Evolutionary conservation across 2,888 invertebrate species (phyloP).

Genomic region (Tineola bisselliella): DNA sequence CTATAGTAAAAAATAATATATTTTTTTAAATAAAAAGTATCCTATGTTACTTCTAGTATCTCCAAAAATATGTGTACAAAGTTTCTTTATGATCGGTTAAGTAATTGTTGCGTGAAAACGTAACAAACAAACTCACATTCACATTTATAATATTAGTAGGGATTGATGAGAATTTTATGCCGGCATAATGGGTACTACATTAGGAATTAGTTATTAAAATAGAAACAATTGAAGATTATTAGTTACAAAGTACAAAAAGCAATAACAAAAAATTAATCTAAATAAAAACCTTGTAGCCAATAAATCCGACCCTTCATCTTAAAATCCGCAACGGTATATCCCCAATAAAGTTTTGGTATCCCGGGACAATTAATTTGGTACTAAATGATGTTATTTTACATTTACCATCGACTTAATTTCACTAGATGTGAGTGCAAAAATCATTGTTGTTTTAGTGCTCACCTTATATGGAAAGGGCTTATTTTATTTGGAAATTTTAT

Average conservation of each 20-base stretch:
- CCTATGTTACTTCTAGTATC: too few species aligned
- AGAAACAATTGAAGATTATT: neutral
- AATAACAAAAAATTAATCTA: neutral
- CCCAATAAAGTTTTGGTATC: constrained; percentile 7
- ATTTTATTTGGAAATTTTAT: neutral
- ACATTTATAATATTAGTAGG: too few species aligned
- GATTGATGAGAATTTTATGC: too few species aligned
- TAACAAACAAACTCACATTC: too few species aligned
- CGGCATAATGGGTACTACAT: too few species aligned
- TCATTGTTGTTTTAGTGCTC: neutral
- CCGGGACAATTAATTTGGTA: constrained; percentile 46
- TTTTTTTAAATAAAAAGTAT: too few species aligned
- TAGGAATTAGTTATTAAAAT: neutral
- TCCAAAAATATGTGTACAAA: too few species aligned
- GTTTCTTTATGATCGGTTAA: too few species aligned
- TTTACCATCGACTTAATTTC: constrained; percentile 10
- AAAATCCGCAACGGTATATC: neutral
- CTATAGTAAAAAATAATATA: too few species aligned
- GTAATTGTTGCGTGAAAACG: too few species aligned
- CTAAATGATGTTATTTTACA: constrained; percentile 32
- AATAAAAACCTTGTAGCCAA: neutral
- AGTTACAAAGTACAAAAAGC: neutral
- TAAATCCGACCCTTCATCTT: constrained; percentile 3
- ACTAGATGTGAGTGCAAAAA: constrained; percentile 14
- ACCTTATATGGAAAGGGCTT: neutral